These are phyloP conservation scores for Dicerorhinus sumatrensis DNA, from an alignment of 2,113 vertebrate species.

Conservation along the genomic window DNA sequence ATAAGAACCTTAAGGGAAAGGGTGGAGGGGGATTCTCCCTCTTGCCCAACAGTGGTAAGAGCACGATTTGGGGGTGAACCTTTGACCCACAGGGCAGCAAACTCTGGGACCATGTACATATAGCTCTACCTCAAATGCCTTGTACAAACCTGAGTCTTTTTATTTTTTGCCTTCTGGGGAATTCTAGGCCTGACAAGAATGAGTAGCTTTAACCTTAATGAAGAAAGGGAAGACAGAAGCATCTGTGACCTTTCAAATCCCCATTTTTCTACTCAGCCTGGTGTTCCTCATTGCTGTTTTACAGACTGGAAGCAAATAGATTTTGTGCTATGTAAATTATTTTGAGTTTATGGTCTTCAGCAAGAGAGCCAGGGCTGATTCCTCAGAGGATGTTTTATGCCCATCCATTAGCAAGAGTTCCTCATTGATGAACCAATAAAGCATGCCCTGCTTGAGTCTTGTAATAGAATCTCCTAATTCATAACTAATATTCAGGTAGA, in stretches of 20 bases:
- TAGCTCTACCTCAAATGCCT: not conserved
- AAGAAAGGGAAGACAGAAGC: not conserved
- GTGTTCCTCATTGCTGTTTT: conserved; percentile 61
- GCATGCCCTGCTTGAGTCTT: not conserved
- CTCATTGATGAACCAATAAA: conserved; percentile 59
- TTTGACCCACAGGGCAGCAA: not conserved
- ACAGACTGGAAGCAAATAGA: conserved; percentile 49
- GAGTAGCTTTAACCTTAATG: not conserved
- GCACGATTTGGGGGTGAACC: not conserved
- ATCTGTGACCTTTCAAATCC: not conserved
- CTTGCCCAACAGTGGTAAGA: no score
- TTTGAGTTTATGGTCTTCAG: conserved; percentile 42
- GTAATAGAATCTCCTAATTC: not conserved
- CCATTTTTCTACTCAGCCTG: not conserved
- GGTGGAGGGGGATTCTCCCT: no score
- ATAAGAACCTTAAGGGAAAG: no score
- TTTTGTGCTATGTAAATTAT: conserved; percentile 52
- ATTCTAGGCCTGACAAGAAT: not conserved
- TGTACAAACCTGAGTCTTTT: not conserved
- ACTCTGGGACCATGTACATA: not conserved
- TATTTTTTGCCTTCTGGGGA: not conserved
- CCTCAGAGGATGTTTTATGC: conserved; percentile 27
- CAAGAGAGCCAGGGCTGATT: not conserved
- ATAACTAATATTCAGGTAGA: conserved; percentile 49
- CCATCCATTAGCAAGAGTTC: not conserved